Percentiles rank a stretch among this genome's conserved stretches.
These are phyloP conservation scores for Cyrtonyx montezumae DNA, from an alignment of 2,113 vertebrate genomes.

Conservation along the genomic window DNA sequence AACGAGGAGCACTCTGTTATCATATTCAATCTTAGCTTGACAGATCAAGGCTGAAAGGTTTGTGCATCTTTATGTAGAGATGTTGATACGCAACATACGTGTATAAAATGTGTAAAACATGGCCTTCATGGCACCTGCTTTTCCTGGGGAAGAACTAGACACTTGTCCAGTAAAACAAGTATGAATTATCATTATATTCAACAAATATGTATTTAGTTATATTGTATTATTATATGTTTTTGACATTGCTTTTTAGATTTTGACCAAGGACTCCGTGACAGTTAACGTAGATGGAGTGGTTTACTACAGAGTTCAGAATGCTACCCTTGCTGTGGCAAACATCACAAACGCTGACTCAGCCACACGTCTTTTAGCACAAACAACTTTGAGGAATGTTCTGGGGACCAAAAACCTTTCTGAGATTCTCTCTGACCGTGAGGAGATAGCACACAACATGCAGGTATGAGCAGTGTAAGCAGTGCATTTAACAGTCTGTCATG, in stretches of 20 bases:
- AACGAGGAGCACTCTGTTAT: background rate
- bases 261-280: conserved; percentile 96
- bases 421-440: conserved; percentile 95
- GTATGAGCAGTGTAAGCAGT: conserved; percentile 56
- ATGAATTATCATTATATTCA: fast-evolving
- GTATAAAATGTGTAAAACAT: background rate
- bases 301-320: conserved; percentile 95
- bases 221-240: background rate
- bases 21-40: background rate
- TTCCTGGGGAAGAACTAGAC: background rate
- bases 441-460: conserved; percentile 97
- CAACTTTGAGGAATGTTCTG: conserved; percentile 93
- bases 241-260: conserved; percentile 76
- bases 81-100: fast-evolving
- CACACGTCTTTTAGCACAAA: conserved; percentile 92
- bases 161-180: background rate
- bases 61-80: background rate
- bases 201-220: background rate
- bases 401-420: conserved; percentile 95
- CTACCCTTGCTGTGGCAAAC: conserved; percentile 91
- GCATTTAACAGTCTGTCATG: background rate
- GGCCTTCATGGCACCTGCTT: background rate
- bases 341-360: conserved; percentile 93
- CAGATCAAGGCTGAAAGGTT: background rate
- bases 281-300: conserved; percentile 94